Conservation (phyloP, 92 coral and sea anemone species). For the Virgularia gustaviana region DNA sequence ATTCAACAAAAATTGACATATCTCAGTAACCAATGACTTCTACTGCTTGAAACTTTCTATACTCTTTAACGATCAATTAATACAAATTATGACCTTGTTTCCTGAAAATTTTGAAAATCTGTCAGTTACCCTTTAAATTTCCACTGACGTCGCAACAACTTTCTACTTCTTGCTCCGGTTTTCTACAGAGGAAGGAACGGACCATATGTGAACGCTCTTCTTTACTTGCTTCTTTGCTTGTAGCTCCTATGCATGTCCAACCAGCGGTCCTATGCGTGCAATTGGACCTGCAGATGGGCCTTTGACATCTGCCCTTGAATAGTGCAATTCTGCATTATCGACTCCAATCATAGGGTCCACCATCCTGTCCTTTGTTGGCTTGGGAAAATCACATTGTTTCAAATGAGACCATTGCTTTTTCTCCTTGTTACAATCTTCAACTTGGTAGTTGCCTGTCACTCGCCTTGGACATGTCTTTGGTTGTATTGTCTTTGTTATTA, state of each 20-base stretch:
- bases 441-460: slow-evolving; percentile 52
- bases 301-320: background rate
- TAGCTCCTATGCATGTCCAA: background rate
- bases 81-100: too few species aligned
- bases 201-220: background rate
- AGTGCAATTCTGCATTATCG: slow-evolving; percentile 1
- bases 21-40: too few species aligned
- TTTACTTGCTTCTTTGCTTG: background rate
- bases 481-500: background rate
- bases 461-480: slow-evolving; percentile 17
- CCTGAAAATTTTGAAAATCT: too few species aligned
- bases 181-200: background rate
- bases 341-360: slow-evolving; percentile 49
- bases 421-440: slow-evolving; percentile 52
- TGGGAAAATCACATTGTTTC: slow-evolving; percentile 49
- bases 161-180: background rate
- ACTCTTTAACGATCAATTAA: too few species aligned
- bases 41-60: too few species aligned
- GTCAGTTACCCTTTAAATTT: too few species aligned
- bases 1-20: too few species aligned
- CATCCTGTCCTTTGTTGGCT: slow-evolving; percentile 51
- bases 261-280: slow-evolving; percentile 2
- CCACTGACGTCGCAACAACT: slow-evolving; percentile 2
- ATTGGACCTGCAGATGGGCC: background rate
- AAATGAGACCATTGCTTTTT: slow-evolving; percentile 58